Conservation (phyloP, 2,888 invertebrate genomes). For the Unio delphinus region DNA sequence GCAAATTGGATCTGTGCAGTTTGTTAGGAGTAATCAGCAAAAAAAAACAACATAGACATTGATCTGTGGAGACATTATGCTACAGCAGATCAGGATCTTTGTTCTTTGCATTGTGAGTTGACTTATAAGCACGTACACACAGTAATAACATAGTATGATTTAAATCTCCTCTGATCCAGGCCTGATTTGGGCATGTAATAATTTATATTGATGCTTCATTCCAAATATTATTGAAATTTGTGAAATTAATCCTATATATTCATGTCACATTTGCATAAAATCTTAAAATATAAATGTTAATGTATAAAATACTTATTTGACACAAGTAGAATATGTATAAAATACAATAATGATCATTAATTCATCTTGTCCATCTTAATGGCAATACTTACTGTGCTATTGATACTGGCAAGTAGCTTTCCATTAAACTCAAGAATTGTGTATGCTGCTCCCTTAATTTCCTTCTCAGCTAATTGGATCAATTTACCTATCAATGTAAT, state of each 20-base stretch:
- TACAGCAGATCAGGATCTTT: too few relatives aligned
- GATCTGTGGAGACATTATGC: too few relatives aligned
- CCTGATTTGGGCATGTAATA: too few relatives aligned
- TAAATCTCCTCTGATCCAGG: too few relatives aligned
- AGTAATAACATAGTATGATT: too few relatives aligned
- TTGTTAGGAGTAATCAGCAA: too few relatives aligned
- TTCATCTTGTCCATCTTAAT: not conserved
- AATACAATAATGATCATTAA: not conserved
- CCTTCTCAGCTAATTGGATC: conserved; percentile 90
- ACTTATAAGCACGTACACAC: too few relatives aligned
- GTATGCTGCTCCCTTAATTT: conserved; percentile 96
- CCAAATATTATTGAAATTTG: too few relatives aligned
- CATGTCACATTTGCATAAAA: not conserved
- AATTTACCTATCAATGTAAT: conserved; percentile 67
- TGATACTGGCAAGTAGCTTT: conserved; percentile 94
- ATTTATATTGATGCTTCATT: too few relatives aligned
- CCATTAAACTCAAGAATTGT: conserved; percentile 94
- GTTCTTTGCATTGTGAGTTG: too few relatives aligned
- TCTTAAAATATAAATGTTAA: not conserved
- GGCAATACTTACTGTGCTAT: conserved; percentile 85
- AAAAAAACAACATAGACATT: too few relatives aligned
- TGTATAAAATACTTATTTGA: not conserved
- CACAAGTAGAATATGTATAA: not conserved
- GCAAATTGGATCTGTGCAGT: too few relatives aligned
- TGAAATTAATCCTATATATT: not conserved